Percentiles rank a stretch among this genome's conserved stretches.
Conservation (phyloP, 2,797 vertebrate species). For the Bradypus variegatus region DNA sequence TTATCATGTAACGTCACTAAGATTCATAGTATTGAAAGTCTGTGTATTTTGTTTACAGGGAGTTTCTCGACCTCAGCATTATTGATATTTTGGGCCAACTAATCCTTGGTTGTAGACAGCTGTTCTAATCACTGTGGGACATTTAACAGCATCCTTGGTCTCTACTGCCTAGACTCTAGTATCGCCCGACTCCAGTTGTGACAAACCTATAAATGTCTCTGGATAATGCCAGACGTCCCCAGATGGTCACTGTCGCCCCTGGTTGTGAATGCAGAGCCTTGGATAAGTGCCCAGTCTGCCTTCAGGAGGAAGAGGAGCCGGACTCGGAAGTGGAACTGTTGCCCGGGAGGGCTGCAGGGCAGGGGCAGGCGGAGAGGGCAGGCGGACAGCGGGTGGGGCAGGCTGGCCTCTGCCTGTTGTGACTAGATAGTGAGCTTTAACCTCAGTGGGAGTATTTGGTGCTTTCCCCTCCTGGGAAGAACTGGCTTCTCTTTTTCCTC, state of each 20-base stretch:
- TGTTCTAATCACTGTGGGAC: neutral
- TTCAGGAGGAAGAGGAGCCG: neutral
- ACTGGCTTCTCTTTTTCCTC: neutral
- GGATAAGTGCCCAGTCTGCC: neutral
- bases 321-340: neutral
- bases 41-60: neutral
- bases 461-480: neutral
- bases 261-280: rapidly evolving
- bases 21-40: neutral
- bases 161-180: neutral
- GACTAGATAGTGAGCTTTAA: neutral
- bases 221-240: neutral
- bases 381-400: too few species aligned
- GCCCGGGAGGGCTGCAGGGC: neutral
- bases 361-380: rapidly evolving
- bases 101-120: neutral
- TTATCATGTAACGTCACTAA: neutral
- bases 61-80: neutral
- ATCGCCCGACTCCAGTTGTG: neutral
- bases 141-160: neutral
- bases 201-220: neutral
- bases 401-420: neutral
- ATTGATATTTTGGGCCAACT: too few species aligned
- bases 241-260: neutral
- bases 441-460: neutral